These are phyloP conservation scores for Stegodyphus dumicola DNA, from an alignment of 1,140 invertebrate species.

Conservation along the genomic window DNA sequence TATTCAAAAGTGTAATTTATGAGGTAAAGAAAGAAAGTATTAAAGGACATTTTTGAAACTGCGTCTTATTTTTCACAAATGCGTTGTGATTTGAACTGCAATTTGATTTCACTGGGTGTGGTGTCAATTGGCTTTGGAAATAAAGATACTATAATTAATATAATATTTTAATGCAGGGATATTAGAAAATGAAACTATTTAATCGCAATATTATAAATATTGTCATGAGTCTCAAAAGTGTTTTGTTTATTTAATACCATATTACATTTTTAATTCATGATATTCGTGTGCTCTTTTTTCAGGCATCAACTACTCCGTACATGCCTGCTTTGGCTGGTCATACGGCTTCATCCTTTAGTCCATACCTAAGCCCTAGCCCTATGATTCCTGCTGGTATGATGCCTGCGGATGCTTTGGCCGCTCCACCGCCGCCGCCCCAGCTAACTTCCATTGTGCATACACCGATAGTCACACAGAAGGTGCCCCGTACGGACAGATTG, in stretches of 20 bases:
- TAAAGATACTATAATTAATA: no score
- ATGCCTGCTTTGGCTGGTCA: constrained; percentile 81
- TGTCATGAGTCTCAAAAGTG: no score
- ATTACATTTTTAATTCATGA: no score
- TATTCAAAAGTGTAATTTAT: no score
- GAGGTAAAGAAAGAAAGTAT: no score
- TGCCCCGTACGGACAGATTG: constrained; percentile 92
- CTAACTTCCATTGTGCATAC: constrained; percentile 74
- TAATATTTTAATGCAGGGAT: not conserved
- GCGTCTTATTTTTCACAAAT: no score
- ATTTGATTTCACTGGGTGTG: no score
- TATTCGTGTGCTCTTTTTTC: constrained; percentile 65
- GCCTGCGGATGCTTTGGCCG: constrained; percentile 78
- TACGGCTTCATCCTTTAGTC: constrained; percentile 83
- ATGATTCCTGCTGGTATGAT: constrained; percentile 76
- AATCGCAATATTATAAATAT: not conserved
- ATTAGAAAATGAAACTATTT: not conserved
- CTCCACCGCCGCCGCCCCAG: constrained; percentile 69
- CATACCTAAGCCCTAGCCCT: constrained; percentile 76
- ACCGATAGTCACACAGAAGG: constrained; percentile 84
- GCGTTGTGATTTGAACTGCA: no score
- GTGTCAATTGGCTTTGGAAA: no score
- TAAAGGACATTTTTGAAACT: no score
- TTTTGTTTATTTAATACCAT: no score
- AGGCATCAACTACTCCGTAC: constrained; percentile 87